Conservation (phyloP, 2,888 invertebrate genomes). For the Eupithecia vulgata region DNA sequence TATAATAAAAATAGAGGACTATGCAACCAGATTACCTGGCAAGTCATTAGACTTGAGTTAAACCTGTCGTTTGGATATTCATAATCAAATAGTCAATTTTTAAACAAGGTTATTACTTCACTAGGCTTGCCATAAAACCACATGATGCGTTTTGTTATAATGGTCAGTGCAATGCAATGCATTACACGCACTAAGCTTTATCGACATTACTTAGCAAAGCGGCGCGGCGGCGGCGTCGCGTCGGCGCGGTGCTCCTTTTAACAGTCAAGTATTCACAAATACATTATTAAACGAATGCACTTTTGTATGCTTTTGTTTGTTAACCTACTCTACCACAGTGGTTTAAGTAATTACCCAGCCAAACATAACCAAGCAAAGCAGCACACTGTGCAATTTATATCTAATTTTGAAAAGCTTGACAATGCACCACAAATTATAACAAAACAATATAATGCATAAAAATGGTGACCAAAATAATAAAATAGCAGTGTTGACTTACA, state of each 20-base stretch:
- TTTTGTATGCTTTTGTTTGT: not conserved
- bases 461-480: constrained; percentile 29
- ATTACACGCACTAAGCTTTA: not conserved
- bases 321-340: constrained; percentile 9
- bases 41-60: not conserved
- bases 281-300: not conserved
- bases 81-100: not conserved
- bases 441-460: constrained; percentile 20
- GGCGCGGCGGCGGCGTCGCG: not conserved
- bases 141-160: not conserved
- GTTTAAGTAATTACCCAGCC: constrained; percentile 22
- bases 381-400: constrained; percentile 37
- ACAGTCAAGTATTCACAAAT: not conserved
- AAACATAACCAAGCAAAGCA: constrained; percentile 26
- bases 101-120: not conserved
- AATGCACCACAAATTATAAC: constrained; percentile 38
- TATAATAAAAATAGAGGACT: not conserved
- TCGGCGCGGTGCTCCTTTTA: not conserved
- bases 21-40: not conserved
- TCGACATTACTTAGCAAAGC: not conserved
- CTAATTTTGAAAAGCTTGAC: constrained; percentile 34
- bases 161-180: not conserved
- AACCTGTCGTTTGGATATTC: not conserved
- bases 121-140: not conserved
- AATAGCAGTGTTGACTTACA: constrained; percentile 26